phyloP scores from a whole-genome alignment of 2,797 vertebrate genomes.

The Hydrolagus colliei region DNA sequence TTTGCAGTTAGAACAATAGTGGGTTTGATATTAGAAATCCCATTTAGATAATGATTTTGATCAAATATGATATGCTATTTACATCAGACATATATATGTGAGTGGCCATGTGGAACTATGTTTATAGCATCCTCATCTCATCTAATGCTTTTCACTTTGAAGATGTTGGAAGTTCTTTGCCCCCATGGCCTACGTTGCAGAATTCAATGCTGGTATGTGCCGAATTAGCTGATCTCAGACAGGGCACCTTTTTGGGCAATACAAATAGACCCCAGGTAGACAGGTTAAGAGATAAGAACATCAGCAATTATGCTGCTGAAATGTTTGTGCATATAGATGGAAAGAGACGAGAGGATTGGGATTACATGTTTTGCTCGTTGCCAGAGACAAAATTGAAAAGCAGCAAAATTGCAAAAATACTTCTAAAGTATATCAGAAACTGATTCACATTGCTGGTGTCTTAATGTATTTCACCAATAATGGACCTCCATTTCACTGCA shows the following conservation, averaged over 20 bases:
- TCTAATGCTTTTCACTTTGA: not conserved
- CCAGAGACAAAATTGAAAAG: no score
- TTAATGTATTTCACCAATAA: conserved; percentile 1
- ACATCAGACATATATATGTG: not conserved
- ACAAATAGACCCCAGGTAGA: no score
- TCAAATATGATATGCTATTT: not conserved
- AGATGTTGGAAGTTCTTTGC: not conserved
- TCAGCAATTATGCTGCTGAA: no score
- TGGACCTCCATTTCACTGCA: not conserved
- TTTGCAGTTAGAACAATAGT: no score
- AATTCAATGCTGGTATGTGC: no score
- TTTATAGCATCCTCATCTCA: not conserved
- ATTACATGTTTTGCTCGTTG: no score
- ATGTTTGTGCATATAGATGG: no score
- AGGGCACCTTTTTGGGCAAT: not conserved
- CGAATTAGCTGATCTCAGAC: not conserved
- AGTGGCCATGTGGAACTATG: not conserved
- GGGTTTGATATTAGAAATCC: not conserved
- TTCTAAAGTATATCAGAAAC: not conserved
- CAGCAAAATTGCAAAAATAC: no score
- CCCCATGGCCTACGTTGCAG: not conserved
- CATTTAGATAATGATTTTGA: not conserved
- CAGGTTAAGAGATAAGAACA: no score
- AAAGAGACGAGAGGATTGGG: no score
- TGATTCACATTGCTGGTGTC: not conserved